Percentiles rank a stretch among this genome's conserved stretches.
phyloP scores from a whole-genome alignment of 2,113 vertebrate species.

The Hippopotamus amphibius region DNA sequence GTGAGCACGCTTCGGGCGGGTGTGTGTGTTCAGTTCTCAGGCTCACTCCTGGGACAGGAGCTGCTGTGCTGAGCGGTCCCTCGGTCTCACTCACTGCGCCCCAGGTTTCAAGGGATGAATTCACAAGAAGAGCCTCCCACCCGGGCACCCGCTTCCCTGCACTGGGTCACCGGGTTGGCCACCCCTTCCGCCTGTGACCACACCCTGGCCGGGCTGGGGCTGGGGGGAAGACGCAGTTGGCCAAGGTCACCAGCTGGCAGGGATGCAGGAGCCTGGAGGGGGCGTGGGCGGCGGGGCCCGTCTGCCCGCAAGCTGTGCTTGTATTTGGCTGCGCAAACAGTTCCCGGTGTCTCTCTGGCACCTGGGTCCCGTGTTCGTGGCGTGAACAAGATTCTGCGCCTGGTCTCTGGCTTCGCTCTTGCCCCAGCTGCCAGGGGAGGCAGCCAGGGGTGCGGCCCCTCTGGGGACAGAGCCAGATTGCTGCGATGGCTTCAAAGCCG shows the following conservation, averaged over 20 bases:
- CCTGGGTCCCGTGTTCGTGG: neutral
- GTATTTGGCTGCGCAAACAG: neutral
- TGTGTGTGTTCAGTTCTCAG: neutral
- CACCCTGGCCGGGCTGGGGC: neutral
- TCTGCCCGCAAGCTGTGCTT: neutral
- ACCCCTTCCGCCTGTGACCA: neutral
- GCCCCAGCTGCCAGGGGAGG: neutral
- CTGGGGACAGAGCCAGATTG: neutral
- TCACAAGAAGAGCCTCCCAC: neutral
- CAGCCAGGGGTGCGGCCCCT: neutral
- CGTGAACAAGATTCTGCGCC: neutral
- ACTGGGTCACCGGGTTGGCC: neutral
- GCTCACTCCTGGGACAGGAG: neutral
- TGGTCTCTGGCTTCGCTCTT: neutral
- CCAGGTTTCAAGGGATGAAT: neutral
- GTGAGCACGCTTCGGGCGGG: fast-evolving
- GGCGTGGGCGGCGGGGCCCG: neutral
- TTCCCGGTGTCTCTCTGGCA: neutral
- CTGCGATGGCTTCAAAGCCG: neutral
- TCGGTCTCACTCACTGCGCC: neutral
- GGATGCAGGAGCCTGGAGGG: neutral
- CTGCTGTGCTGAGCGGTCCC: neutral
- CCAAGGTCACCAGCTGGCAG: neutral
- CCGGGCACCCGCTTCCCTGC: neutral
- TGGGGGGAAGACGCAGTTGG: neutral